Percentiles rank a stretch among this genome's conserved stretches.
Conservation (phyloP, 2,113 vertebrate species). For the Rousettus leschenaultii region DNA sequence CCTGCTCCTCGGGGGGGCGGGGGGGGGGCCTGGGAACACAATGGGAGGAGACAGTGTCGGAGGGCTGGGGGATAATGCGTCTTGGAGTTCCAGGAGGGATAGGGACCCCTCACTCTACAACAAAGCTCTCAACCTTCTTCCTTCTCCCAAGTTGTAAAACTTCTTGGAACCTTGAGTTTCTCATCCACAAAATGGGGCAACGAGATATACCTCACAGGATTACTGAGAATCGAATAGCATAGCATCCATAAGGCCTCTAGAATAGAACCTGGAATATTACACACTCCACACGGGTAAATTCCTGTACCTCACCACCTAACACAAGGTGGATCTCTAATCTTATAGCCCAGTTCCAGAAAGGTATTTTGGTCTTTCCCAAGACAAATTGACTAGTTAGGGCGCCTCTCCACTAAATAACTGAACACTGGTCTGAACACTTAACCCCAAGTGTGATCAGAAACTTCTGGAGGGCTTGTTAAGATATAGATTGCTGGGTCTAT, state of each 20-base stretch:
- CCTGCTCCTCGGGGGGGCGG: background rate
- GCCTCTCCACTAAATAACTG: background rate
- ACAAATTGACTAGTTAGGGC: background rate
- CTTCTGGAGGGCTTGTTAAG: background rate
- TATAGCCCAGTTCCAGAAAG: background rate
- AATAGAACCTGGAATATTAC: background rate
- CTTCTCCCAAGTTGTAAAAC: background rate
- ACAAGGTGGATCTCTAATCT: background rate
- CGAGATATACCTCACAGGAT: background rate
- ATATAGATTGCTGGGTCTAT: background rate
- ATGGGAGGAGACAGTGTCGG: background rate
- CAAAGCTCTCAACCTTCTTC: background rate
- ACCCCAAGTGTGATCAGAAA: background rate
- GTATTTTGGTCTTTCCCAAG: background rate
- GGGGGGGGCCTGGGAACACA: accelerated
- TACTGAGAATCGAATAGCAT: background rate
- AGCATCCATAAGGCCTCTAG: background rate
- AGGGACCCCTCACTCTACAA: background rate
- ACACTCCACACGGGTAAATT: background rate
- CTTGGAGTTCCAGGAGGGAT: background rate
- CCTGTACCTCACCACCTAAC: background rate
- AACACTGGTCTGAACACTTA: background rate
- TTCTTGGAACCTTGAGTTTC: background rate
- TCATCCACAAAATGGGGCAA: background rate
- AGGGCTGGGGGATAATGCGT: accelerated